These are phyloP conservation scores for Vanacampus margaritifer DNA, from an alignment of 2,113 vertebrate species.

Conservation along the genomic window DNA sequence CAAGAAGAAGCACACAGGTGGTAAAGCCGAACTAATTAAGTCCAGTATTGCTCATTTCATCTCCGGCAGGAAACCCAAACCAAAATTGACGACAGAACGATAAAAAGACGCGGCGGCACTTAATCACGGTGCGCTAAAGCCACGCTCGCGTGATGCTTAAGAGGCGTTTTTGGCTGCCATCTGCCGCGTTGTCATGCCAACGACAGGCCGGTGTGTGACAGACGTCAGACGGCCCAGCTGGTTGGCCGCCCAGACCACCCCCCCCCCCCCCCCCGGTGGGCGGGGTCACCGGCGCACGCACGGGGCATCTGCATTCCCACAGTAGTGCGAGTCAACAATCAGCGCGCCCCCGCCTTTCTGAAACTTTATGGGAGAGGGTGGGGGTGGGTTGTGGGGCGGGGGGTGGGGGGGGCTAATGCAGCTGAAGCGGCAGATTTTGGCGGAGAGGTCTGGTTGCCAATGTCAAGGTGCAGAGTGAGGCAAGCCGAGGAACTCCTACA, in stretches of 20 bases:
- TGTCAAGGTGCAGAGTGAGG: conserved; percentile 62
- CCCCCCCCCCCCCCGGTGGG: background rate
- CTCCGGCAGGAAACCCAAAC: background rate
- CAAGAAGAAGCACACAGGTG: background rate
- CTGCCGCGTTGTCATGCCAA: conserved; percentile 26
- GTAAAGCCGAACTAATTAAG: background rate
- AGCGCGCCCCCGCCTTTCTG: conserved; percentile 11
- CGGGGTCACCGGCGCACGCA: conserved; percentile 28
- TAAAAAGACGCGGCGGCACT: background rate
- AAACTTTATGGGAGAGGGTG: conserved; percentile 43
- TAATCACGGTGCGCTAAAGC: conserved; percentile 27
- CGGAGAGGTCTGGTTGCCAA: conserved; percentile 47
- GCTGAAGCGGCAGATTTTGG: conserved; percentile 54
- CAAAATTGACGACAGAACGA: background rate
- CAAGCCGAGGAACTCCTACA: conserved; percentile 8
- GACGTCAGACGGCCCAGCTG: conserved; percentile 35
- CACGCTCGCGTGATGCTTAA: conserved; percentile 11
- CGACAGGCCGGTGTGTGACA: conserved; percentile 33
- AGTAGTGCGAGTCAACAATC: conserved; percentile 50
- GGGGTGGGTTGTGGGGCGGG: conserved; percentile 25
- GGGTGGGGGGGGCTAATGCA: conserved; percentile 30
- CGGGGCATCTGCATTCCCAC: conserved; percentile 59
- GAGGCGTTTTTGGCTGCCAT: conserved; percentile 33
- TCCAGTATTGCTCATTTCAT: background rate
- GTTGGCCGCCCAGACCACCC: background rate